Conservation (phyloP, 2,797 vertebrate genomes). For the Tapera naevia region DNA sequence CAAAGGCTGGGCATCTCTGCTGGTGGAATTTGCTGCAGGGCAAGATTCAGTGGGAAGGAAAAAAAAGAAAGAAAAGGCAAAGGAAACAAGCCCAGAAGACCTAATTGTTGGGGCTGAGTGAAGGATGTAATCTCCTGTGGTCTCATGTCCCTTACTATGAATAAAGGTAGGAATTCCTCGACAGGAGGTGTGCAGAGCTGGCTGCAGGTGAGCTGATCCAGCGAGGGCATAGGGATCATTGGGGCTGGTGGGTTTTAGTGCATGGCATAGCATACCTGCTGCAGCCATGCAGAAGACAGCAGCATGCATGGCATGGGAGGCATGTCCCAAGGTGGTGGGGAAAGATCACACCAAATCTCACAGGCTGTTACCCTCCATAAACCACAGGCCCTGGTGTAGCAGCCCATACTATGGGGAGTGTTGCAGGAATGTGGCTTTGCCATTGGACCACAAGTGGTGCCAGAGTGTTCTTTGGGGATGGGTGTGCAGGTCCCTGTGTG, state of each 20-base stretch:
- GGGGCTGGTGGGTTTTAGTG: background rate
- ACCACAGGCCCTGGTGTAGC: background rate
- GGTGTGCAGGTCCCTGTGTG: fast-evolving
- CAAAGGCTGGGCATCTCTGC: background rate
- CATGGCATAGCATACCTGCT: background rate
- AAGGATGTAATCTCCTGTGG: background rate
- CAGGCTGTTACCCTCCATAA: fast-evolving
- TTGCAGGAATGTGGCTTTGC: background rate
- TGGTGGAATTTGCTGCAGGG: background rate
- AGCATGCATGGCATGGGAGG: background rate
- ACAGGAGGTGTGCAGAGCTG: background rate
- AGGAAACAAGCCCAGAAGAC: background rate
- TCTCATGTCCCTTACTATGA: fast-evolving
- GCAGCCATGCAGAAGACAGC: background rate
- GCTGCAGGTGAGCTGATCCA: fast-evolving
- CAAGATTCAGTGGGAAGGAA: background rate
- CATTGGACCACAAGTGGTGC: fast-evolving
- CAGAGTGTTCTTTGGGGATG: fast-evolving
- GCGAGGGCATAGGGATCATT: fast-evolving
- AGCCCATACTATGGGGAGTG: fast-evolving
- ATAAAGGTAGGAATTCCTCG: background rate
- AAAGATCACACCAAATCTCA: background rate
- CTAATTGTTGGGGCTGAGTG: background rate
- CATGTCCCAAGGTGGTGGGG: background rate
- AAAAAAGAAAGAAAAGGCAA: background rate